These are phyloP conservation scores for Bufo bufo DNA, from an alignment of 2,113 vertebrate species.

Conservation along the genomic window DNA sequence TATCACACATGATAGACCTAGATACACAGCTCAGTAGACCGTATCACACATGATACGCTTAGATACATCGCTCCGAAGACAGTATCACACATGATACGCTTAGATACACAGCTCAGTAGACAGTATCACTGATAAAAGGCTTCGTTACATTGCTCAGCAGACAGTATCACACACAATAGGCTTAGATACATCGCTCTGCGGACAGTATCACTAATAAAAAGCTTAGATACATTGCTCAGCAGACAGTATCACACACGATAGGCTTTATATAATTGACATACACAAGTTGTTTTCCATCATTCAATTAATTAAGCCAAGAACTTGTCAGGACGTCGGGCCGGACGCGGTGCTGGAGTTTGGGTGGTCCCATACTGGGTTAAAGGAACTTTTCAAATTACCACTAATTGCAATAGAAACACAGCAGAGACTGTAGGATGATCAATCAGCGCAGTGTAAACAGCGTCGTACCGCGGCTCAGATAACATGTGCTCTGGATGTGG, in stretches of 20 bases:
- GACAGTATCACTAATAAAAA: no score
- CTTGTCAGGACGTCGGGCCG: neutral
- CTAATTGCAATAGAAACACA: constrained; percentile 11
- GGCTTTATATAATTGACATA: neutral
- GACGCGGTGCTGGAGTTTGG: neutral
- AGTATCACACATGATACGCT: accelerated
- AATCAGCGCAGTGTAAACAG: constrained; percentile 23
- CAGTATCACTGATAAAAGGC: neutral
- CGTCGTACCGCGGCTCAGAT: neutral
- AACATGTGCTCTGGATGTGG: neutral
- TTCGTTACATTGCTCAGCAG: neutral
- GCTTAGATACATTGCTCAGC: neutral
- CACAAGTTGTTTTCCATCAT: neutral
- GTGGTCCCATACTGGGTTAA: neutral
- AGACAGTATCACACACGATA: neutral
- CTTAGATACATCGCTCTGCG: neutral
- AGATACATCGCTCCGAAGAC: neutral
- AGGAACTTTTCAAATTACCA: constrained; percentile 2
- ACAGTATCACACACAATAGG: neutral
- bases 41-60: neutral
- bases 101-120: no score
- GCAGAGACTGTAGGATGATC: neutral
- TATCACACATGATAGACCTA: neutral
- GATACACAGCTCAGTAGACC: neutral
- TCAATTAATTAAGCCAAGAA: neutral